These are phyloP conservation scores for Apaloderma vittatum DNA, from an alignment of 2,113 vertebrate species.

Conservation along the genomic window DNA sequence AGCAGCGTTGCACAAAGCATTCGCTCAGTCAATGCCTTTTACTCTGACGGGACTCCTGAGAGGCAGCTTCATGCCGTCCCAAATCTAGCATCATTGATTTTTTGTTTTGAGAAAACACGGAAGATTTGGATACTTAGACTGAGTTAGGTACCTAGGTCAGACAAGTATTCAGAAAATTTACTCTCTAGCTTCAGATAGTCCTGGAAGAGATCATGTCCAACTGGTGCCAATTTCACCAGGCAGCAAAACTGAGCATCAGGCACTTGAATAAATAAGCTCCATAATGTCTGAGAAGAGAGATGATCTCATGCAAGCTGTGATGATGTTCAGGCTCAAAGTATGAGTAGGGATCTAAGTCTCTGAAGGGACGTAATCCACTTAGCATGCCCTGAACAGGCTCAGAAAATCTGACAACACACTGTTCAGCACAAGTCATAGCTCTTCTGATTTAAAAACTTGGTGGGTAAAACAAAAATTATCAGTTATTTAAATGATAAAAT, in stretches of 20 bases:
- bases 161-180: not conserved
- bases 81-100: not conserved
- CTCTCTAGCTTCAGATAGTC: not conserved
- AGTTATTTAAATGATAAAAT: not conserved
- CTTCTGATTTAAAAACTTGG: not conserved
- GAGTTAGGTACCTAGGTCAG: not conserved
- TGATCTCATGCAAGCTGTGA: accelerated
- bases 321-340: not conserved
- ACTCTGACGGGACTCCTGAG: not conserved
- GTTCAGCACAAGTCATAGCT: not conserved
- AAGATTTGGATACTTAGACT: not conserved
- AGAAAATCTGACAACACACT: not conserved
- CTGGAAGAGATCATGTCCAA: not conserved
- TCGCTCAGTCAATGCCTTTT: not conserved
- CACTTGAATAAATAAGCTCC: not conserved
- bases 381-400: not conserved
- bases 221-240: not conserved
- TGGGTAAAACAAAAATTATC: not conserved
- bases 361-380: not conserved
- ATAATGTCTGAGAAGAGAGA: not conserved
- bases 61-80: not conserved
- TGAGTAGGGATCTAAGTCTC: not conserved
- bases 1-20: not conserved
- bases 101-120: not conserved
- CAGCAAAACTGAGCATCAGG: not conserved